phyloP scores from a whole-genome alignment of 2,113 vertebrate genomes.

The Brienomyrus longianalis region DNA sequence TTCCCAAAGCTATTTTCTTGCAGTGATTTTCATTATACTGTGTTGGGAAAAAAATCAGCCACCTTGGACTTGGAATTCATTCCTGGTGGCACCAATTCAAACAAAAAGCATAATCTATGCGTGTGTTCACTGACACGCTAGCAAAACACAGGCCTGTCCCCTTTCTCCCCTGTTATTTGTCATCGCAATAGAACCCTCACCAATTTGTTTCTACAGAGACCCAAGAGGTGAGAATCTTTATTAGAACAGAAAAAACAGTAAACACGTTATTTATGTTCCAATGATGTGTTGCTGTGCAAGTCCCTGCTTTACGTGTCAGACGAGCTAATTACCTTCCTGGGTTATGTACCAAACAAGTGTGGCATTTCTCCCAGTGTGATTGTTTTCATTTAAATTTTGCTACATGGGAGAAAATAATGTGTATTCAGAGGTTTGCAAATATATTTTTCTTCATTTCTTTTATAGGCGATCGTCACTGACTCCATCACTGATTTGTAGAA shows the following conservation, averaged over 20 bases:
- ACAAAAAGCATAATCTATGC: not conserved
- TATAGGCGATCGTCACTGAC: not conserved
- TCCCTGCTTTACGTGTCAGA: not conserved
- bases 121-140: not conserved
- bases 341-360: not conserved
- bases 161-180: not conserved
- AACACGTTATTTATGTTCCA: not conserved
- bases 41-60: not conserved
- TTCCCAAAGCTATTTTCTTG: conserved; percentile 1
- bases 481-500: not conserved
- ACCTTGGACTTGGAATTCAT: not conserved
- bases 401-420: not conserved
- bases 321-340: not conserved
- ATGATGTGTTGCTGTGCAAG: not conserved
- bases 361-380: not conserved
- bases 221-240: not conserved
- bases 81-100: not conserved
- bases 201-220: conserved; percentile 3
- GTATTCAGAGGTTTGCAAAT: not conserved
- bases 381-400: not conserved
- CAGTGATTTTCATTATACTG: not conserved
- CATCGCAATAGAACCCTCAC: not conserved
- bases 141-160: not conserved
- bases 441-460: not conserved
- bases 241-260: not conserved